Evolutionary conservation across 53 echinoderm and acorn worm genomes (phyloP).

Genomic region (Arbacia lixula): DNA sequence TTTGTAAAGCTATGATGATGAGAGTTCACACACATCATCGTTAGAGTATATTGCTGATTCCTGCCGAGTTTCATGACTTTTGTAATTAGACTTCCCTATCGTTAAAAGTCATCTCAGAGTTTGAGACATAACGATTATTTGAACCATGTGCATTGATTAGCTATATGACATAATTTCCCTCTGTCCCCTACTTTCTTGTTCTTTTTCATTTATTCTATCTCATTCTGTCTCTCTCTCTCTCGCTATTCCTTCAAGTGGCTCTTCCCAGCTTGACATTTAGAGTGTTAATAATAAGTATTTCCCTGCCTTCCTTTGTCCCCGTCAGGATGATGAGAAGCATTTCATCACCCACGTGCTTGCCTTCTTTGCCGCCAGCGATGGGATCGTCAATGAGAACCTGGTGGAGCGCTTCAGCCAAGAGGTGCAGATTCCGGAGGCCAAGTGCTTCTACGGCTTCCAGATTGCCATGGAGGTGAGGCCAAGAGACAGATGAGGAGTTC

Average conservation of each 20-base stretch:
- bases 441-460: slow-evolving; percentile 97
- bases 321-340: slow-evolving; percentile 74
- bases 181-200: background rate
- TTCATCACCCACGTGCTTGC: slow-evolving; percentile 92
- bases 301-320: background rate
- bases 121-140: no score
- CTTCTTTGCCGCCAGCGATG: slow-evolving; percentile 99
- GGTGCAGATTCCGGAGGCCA: slow-evolving; percentile 86
- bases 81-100: no score
- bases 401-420: slow-evolving; percentile 95
- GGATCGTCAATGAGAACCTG: slow-evolving; percentile 97
- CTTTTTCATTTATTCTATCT: background rate
- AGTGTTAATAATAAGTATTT: background rate
- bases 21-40: no score
- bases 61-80: no score
- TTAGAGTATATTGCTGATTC: no score
- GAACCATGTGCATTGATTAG: no score
- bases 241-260: background rate
- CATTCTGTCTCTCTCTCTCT: slow-evolving; percentile 4
- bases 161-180: no score
- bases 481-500: no score
- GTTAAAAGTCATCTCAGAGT: no score
- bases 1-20: no score
- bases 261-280: background rate
- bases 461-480: slow-evolving; percentile 93